Evolutionary conservation across 2,113 vertebrate species (phyloP).

Genomic region (Salvelinus alpinus): DNA sequence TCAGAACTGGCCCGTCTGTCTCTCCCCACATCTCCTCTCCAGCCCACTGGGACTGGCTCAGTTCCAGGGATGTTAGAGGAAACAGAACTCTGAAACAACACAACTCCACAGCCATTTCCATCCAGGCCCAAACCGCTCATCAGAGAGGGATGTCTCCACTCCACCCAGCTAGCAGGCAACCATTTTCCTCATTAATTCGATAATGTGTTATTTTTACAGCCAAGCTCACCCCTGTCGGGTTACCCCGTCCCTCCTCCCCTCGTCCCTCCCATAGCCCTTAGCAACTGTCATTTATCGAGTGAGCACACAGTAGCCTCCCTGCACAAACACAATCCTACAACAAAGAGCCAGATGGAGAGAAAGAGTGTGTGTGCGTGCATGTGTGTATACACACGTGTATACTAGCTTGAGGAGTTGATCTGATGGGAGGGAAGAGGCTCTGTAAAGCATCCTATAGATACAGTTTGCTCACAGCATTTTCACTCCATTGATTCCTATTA

Average conservation of each 20-base stretch:
- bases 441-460: too few relatives aligned
- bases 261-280: constrained; percentile 19
- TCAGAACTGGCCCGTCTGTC: constrained; percentile 8
- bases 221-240: constrained; percentile 3
- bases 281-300: constrained; percentile 49
- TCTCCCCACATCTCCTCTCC: background rate
- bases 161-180: constrained; percentile 24
- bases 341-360: constrained; percentile 32
- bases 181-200: constrained; percentile 34
- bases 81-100: background rate
- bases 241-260: background rate
- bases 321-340: constrained; percentile 52
- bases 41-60: background rate
- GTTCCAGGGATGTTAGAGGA: constrained; percentile 3
- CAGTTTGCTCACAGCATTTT: too few relatives aligned
- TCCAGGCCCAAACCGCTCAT: background rate
- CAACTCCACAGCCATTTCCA: background rate
- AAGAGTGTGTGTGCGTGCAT: background rate
- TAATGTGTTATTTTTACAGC: constrained; percentile 51
- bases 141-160: background rate
- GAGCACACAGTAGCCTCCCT: constrained; percentile 46
- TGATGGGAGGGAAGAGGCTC: too few relatives aligned
- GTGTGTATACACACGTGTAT: background rate
- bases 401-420: too few relatives aligned
- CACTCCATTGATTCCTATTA: too few relatives aligned